Evolutionary conservation across 2,113 vertebrate genomes (phyloP), one percentile per base, ranked within the genome.

Genomic region (Ictalurus furcatus): DNA sequence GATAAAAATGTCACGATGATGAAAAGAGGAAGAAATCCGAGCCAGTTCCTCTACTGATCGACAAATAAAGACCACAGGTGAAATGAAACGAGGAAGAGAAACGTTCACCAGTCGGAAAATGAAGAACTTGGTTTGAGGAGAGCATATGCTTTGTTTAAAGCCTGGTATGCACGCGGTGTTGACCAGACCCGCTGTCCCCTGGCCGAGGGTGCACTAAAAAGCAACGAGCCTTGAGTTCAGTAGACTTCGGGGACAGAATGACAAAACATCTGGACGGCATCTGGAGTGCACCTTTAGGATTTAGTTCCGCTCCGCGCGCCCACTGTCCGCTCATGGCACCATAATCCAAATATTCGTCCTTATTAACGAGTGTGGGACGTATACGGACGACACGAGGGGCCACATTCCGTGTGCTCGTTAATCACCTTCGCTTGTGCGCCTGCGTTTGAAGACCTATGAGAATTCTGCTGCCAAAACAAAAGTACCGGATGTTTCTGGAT

Each of bases 181-280:
- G 85, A 80, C 88, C 73, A 23, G 65, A 52, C 86, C 83, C 25
- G 28, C 84, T 87, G 89, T 91, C 71, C 90, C 85, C 28, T 52
- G 82, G 80, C 80, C 79, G n/a, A 87, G 65, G 81, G 86, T 54
- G 87, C 84, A 87, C 87, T 91, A 87, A 91, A 91, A 67, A 73
- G 89, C 87, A 90, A 14, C 17, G 87, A 82, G 90, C 90, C 87
- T 90, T 82, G 79, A 28, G 71, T 83, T 88, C 78, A 85, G 84
- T 79, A 88, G 89, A 83, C 85, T 87, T 78, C 74, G 71, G 85
- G 89, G 90, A 85, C 91, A 89, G 85, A 79, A 86, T 88, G 88
- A 90, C 69, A 83, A 85, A 90, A 93, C 93, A 93, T 94, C 92
- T 95, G 94, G 91, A 86, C 86, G 17, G 87, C 94, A 95, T 87